phyloP scores from a whole-genome alignment of 92 coral and sea anemone species.

The Isaurus tuberculatus region DNA sequence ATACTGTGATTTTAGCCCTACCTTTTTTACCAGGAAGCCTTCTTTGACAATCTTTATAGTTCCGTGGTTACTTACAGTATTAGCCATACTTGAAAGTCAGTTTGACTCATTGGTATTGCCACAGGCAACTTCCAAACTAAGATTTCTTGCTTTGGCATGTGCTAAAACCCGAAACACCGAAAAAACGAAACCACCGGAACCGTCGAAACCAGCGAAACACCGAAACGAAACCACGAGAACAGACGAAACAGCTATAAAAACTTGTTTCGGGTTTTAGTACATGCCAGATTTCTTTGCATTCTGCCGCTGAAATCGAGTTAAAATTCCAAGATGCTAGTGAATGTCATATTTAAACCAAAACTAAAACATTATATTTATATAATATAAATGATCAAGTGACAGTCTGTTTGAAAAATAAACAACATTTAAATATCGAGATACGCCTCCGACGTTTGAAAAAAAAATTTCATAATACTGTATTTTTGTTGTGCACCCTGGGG shows the following conservation, averaged over 20 bases:
- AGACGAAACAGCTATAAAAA: no score
- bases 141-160: neutral
- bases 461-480: no score
- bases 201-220: no score
- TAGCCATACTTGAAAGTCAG: slow-evolving; percentile 17
- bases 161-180: no score
- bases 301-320: neutral
- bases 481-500: neutral
- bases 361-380: neutral
- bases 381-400: neutral
- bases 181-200: no score
- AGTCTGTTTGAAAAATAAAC: neutral
- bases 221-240: no score
- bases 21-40: slow-evolving; percentile 97
- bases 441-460: neutral
- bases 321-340: neutral
- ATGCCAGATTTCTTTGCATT: no score
- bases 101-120: neutral
- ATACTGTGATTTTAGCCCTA: slow-evolving; percentile 2
- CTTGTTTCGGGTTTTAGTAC: no score
- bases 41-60: slow-evolving; percentile 70
- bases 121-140: neutral
- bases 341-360: neutral
- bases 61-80: slow-evolving; percentile 42
- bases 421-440: neutral